Conservation (phyloP, 2,113 vertebrate genomes). For the Orthonyx spaldingii region DNA sequence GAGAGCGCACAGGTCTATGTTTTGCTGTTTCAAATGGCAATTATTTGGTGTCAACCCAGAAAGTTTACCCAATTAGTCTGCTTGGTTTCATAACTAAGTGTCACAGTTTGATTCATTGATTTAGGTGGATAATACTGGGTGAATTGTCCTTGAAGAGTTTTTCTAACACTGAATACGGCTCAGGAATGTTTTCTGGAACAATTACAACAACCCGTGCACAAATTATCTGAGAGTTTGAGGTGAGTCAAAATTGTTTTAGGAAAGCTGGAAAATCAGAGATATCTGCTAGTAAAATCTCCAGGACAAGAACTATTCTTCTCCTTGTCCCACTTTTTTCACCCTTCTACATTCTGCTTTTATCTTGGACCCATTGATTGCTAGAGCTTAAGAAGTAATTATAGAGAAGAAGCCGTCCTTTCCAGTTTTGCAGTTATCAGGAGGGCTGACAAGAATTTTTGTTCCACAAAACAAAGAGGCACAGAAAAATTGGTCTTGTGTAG, state of each 20-base stretch:
- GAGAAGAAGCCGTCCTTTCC: background rate
- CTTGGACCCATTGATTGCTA: background rate
- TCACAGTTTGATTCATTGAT: background rate
- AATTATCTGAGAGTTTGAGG: background rate
- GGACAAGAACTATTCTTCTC: background rate
- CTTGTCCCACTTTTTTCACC: fast-evolving
- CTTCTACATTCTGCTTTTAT: background rate
- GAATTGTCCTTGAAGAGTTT: background rate
- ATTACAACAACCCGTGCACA: background rate
- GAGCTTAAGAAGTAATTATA: background rate
- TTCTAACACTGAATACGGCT: background rate
- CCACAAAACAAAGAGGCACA: background rate
- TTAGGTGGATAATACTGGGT: background rate
- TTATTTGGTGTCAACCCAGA: background rate
- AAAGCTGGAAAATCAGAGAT: background rate
- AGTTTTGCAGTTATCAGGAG: background rate
- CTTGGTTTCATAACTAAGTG: background rate
- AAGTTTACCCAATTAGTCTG: background rate
- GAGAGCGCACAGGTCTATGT: background rate
- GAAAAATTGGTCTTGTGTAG: background rate
- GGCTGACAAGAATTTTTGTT: background rate
- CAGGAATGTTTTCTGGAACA: background rate
- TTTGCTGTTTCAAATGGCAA: background rate
- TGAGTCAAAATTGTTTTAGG: background rate
- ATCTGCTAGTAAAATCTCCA: background rate